Conservation (phyloP, 2,888 invertebrate genomes). For the Epirrita christyi region DNA sequence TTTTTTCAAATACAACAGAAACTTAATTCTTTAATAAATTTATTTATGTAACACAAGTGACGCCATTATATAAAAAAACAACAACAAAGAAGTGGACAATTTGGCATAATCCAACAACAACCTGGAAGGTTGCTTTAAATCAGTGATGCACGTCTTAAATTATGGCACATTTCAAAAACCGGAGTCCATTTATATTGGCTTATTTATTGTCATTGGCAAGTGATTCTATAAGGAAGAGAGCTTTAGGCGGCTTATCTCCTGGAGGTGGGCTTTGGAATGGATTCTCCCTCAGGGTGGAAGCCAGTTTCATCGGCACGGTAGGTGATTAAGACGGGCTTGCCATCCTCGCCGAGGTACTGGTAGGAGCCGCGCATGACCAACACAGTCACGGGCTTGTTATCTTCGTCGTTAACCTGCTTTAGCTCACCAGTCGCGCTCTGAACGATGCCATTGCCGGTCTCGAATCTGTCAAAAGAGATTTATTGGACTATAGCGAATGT, state of each 20-base stretch:
- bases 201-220: neutral
- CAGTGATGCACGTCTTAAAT: neutral
- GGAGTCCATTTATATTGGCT: constrained; percentile 2
- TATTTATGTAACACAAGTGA: neutral
- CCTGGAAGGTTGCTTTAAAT: too few relatives aligned
- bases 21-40: neutral
- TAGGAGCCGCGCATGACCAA: constrained; percentile 86
- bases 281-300: constrained; percentile 85
- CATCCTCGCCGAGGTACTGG: constrained; percentile 83
- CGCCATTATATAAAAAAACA: neutral
- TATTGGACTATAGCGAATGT: neutral
- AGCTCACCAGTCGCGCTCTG: constrained; percentile 81
- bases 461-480: constrained; percentile 48
- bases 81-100: neutral
- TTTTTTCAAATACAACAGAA: neutral
- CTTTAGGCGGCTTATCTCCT: constrained; percentile 48
- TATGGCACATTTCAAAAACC: constrained; percentile 7
- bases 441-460: constrained; percentile 82
- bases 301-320: constrained; percentile 87
- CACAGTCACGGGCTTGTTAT: constrained; percentile 82
- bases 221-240: neutral
- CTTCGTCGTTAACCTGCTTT: constrained; percentile 76
- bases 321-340: constrained; percentile 76
- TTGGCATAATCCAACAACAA: neutral
- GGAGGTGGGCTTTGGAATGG: constrained; percentile 83